Conservation (phyloP, 2,888 invertebrate genomes). For the Netelia virgata region DNA sequence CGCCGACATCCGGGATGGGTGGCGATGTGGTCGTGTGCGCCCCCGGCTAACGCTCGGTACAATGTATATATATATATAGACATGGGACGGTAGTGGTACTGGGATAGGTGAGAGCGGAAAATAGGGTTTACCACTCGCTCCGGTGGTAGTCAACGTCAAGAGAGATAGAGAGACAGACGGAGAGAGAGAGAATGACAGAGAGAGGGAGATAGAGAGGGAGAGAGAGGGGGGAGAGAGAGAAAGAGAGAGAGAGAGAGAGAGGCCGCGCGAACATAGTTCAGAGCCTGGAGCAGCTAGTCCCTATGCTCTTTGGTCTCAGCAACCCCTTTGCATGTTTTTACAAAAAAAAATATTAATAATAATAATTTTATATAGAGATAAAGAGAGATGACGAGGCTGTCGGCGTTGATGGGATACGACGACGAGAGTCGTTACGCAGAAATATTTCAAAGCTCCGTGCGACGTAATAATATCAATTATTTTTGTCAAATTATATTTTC, state of each 20-base stretch:
- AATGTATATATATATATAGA: not conserved
- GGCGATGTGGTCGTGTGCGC: not conserved
- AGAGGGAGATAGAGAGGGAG: not conserved
- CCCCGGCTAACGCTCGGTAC: not conserved
- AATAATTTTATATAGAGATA: not conserved
- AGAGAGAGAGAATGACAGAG: not conserved
- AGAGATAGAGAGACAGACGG: not conserved
- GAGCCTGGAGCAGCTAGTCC: not conserved
- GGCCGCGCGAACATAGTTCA: not conserved
- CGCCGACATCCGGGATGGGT: constrained; percentile 22
- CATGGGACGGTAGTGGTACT: not conserved
- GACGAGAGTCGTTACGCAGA: too few species aligned
- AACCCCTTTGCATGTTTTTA: not conserved
- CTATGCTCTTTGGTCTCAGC: not conserved
- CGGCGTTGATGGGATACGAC: too few species aligned
- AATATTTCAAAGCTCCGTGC: too few species aligned
- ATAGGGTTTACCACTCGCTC: constrained; percentile 42
- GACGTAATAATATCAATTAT: too few species aligned
- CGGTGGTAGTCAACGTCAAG: constrained; percentile 1
- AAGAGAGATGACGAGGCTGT: not conserved
- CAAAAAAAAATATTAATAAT: not conserved
- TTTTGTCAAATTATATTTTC: too few species aligned
- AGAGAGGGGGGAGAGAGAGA: not conserved
- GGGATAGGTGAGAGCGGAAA: constrained; percentile 45
- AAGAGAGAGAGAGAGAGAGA: not conserved